Percentiles rank a stretch among this genome's conserved stretches.
Evolutionary conservation across 2,797 vertebrate genomes (phyloP).

Genomic region (Peromyscus eremicus): DNA sequence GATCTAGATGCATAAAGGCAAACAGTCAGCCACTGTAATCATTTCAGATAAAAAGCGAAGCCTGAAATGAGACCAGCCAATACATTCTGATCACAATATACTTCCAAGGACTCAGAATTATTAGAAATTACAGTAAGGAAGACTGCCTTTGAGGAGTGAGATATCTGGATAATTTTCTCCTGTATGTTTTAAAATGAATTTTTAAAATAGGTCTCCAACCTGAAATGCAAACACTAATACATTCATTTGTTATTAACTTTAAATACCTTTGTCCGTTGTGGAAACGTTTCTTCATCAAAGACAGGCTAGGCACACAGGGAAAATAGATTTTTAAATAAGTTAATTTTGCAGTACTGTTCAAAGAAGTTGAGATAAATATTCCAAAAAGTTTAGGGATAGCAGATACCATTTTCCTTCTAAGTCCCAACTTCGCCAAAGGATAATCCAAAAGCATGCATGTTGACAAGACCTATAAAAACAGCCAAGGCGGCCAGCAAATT

Average conservation of each 20-base stretch:
- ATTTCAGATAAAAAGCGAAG: conserved; percentile 45
- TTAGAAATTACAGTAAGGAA: conserved; percentile 37
- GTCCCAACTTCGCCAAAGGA: not conserved
- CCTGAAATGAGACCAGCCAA: not conserved
- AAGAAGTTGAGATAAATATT: conserved; percentile 51
- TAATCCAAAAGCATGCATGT: not conserved
- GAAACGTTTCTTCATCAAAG: conserved; percentile 34
- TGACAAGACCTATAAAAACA: conserved; percentile 55
- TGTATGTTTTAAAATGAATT: conserved; percentile 20
- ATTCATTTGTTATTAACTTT: conserved; percentile 3
- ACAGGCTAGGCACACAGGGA: not conserved
- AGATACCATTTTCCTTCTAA: conserved; percentile 19
- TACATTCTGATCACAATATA: conserved; percentile 16
- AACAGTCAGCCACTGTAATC: conserved; percentile 4
- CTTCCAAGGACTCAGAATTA: conserved; percentile 33
- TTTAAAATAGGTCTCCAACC: not conserved
- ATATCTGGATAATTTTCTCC: conserved; percentile 33
- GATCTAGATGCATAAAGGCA: not conserved
- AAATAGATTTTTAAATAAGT: conserved; percentile 32
- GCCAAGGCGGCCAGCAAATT: conserved; percentile 19
- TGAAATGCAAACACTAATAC: not conserved
- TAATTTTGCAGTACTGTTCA: conserved; percentile 13
- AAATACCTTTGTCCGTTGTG: not conserved
- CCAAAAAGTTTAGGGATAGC: not conserved
- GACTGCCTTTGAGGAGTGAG: not conserved